Base-by-base conservation (phyloP, 2,113 vertebrate species). In the Dicaeum eximium region DNA sequence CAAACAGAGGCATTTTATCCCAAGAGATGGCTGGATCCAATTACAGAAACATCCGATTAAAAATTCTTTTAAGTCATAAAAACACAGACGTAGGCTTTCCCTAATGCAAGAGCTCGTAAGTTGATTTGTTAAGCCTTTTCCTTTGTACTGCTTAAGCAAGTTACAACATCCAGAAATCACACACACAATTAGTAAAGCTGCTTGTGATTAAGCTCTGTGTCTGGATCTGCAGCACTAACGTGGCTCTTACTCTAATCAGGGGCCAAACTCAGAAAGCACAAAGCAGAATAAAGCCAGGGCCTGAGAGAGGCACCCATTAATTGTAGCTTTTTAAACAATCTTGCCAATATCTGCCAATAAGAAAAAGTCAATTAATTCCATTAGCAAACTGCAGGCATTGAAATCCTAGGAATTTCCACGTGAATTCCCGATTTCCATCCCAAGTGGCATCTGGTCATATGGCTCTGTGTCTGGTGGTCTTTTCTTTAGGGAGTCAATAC, bases 11-110 rank as follows among this genome's bases (percentile, higher is more conserved):
- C n/a, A 69, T 88, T 80, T 74, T 61, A 86, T 92, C 95, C 85
- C 80, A 67, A 25, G 92, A 93, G 92, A 84, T 74, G 51, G 56
- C 57, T 61, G 60, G 65, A 84, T 96, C 67, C 62, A 92, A 94
- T 85, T 94, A 91, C 65, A 90, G 81, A 95, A 95, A 80, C 74
- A 82, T 51, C 70, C 37, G 70, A 94, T 93, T 77, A 92, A 94
- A 86, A 84, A 48, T n/a, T 92, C 90, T 86, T 92, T 91, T 65
- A 93, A 94, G 70, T 87, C 70, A 65, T 40, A 93, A 88, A 92
- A 95, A 69, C 82, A 90, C 38, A 92, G 90, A 65, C n/a, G 17
- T 6, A 19, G 69, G 54, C 54, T 82, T 93, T 88, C 94, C 80
- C 70, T 77, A 87, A 58, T 9, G 38, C 78, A 88, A 86, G 38